A percentile compares a stretch with the other conserved stretches of the same genome.
Conservation (phyloP, 2,888 invertebrate genomes). For the Drosophila prolongata region DNA sequence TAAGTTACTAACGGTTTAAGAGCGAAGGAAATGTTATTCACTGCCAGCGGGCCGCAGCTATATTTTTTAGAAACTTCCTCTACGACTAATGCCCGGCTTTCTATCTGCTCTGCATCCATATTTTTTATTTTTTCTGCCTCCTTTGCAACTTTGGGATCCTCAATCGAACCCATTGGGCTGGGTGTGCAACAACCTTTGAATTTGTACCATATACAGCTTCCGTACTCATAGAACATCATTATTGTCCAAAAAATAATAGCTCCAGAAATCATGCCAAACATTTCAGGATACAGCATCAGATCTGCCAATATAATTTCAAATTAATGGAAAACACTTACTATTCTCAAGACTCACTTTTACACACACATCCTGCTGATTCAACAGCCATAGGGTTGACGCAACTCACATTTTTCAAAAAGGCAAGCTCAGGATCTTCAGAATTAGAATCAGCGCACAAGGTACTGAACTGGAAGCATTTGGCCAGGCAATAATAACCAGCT, state of each 20-base stretch:
- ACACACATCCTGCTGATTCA: neutral
- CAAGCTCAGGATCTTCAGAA: neutral
- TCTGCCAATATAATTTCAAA: neutral
- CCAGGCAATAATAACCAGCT: neutral
- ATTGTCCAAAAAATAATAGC: neutral
- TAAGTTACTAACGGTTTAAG: constrained; percentile 57
- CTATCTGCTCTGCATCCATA: constrained; percentile 80
- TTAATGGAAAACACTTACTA: neutral
- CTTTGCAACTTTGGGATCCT: constrained; percentile 2
- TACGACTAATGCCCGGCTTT: constrained; percentile 86
- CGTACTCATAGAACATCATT: constrained; percentile 1
- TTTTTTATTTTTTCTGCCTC: constrained; percentile 80
- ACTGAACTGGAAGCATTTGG: neutral
- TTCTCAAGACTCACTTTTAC: neutral
- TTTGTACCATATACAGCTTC: neutral
- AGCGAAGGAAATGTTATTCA: constrained; percentile 88
- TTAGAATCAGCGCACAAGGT: neutral
- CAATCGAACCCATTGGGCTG: neutral
- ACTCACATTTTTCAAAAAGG: neutral
- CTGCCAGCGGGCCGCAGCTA: constrained; percentile 87
- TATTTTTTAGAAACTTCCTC: constrained; percentile 90
- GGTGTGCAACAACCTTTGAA: neutral
- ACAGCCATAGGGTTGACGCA: neutral
- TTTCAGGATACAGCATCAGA: neutral
- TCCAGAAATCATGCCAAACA: neutral